Percentiles rank a stretch among this genome's conserved stretches.
phyloP scores from a whole-genome alignment of 2,113 vertebrate species.

The Dipodomys stephensi region DNA sequence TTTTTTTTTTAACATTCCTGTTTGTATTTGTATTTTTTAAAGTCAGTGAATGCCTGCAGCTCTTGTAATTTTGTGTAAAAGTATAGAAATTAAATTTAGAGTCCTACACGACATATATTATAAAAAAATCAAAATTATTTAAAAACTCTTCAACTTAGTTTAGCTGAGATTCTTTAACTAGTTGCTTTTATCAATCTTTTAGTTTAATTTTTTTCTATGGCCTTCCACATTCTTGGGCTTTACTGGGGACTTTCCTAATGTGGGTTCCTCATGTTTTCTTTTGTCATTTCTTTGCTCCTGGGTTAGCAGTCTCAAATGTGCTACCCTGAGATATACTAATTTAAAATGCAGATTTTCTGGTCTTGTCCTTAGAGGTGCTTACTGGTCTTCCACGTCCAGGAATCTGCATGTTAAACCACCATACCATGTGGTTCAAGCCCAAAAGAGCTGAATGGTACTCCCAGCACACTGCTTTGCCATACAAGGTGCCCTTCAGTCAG shows the following conservation, averaged over 20 bases:
- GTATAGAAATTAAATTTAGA: slow-evolving; percentile 44
- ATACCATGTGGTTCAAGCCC: background rate
- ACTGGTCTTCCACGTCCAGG: slow-evolving; percentile 3
- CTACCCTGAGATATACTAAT: background rate
- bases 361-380: background rate
- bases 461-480: background rate
- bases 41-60: background rate
- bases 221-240: background rate
- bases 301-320: background rate
- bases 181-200: background rate
- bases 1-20: background rate
- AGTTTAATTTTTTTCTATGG: background rate
- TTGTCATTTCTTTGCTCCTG: background rate
- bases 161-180: background rate
- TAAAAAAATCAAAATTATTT: slow-evolving; percentile 32
- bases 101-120: background rate
- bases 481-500: background rate
- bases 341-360: slow-evolving; percentile 57
- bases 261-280: background rate
- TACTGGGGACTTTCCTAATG: background rate
- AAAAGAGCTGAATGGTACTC: background rate
- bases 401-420: slow-evolving; percentile 4
- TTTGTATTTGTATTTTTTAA: background rate
- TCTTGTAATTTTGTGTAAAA: slow-evolving; percentile 52
- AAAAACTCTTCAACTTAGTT: slow-evolving; percentile 11